Evolutionary conservation across 35 echinoderm and acorn worm species (phyloP), one percentile per base, ranked within the genome.

Genomic region (Hemicentrotus pulcherrimus): DNA sequence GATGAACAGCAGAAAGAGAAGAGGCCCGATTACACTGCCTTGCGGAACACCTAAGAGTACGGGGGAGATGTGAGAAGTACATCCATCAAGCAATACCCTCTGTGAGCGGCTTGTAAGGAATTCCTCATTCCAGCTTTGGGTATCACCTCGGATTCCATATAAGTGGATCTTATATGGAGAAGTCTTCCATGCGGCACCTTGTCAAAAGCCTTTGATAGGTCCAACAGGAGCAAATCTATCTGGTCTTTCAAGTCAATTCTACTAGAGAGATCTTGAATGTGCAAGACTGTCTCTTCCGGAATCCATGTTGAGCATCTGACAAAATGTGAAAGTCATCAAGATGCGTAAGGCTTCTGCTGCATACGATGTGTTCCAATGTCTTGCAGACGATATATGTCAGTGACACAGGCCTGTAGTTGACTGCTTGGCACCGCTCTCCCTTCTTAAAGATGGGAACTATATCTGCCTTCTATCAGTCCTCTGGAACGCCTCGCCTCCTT

Each of bases 151-250:
- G 60, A 91, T 96, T 15, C 94, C 94, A 31, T 46, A 96, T 52
- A 11, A 86, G 5, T 96, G 8, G 6, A 89, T 30, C 93, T 96
- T 96, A 47, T 96, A 47, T 89, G 86, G 1, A 96, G 48, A 2
- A 96, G 41, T 88, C 78, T 48, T 28, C 24, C 2, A 70, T 95
- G 96, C 2, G 86, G 60, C 31, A 96, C 96, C 2, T 47, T 96
- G 60, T 95, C 94, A 19, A 95, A 96, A 2, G 96, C 94, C 87
- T 96, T 95, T 2, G 88, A 47, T 28, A 95, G 91, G 46, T 96
- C 87, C 6, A 95, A 46, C 15, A 96, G 31, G 28, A 46, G n/a
- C 13, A 48, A 87, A 7, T 93, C 94, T 61, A 11, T 31, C 18
- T 91, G 46, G 16, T 86, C 24, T 11, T 30, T 31, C 32, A 46